Evolutionary conservation across 2,797 vertebrate genomes (phyloP).

Genomic region (Clarias laeviceps): DNA sequence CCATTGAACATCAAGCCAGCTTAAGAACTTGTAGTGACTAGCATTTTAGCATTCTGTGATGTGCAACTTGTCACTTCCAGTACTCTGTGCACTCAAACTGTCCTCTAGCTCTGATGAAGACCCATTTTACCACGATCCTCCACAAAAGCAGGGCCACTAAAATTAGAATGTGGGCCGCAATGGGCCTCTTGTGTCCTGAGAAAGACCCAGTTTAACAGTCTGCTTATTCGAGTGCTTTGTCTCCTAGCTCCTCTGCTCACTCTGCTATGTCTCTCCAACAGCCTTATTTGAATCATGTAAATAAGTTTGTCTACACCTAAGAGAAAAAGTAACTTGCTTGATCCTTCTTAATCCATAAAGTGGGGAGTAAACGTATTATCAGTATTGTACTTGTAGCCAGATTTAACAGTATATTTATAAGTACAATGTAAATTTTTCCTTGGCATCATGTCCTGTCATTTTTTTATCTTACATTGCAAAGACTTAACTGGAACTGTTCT

Average conservation of each 20-base stretch:
- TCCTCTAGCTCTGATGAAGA: conserved; percentile 65
- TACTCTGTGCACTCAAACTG: conserved; percentile 58
- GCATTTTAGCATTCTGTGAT: conserved; percentile 15
- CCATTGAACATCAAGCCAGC: background rate
- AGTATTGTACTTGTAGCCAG: background rate
- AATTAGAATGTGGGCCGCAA: conserved; percentile 78
- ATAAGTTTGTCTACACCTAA: background rate
- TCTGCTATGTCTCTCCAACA: conserved; percentile 34
- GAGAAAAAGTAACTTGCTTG: background rate
- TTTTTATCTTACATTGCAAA: too few species aligned
- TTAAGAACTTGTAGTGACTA: background rate
- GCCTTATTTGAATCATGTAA: conserved; percentile 19
- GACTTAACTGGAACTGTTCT: too few species aligned
- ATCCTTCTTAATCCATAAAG: background rate
- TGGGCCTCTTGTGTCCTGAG: conserved; percentile 64
- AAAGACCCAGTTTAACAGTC: conserved; percentile 75
- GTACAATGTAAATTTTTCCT: too few species aligned
- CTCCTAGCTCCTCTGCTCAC: conserved; percentile 59
- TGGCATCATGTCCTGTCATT: too few species aligned
- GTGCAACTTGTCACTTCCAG: conserved; percentile 37
- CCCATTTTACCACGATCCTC: conserved; percentile 73
- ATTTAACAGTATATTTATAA: too few species aligned
- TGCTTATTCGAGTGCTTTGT: conserved; percentile 56
- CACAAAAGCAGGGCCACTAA: conserved; percentile 73
- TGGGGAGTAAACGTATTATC: background rate